Conservation (phyloP, 1,140 invertebrate genomes). For the Psix sp. region DNA sequence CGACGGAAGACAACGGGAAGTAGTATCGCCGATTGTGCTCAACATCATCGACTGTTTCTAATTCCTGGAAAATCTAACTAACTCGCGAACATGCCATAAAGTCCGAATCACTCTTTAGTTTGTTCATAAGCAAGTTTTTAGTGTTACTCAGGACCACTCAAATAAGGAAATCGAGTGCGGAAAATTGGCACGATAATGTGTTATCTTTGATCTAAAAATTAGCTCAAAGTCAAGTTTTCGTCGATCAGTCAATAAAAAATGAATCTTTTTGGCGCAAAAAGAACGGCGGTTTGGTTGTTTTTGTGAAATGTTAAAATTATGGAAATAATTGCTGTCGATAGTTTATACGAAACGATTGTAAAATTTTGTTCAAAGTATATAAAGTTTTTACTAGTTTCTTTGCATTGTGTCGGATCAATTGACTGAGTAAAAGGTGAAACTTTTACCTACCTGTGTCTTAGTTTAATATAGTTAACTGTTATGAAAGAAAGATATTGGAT, state of each 20-base stretch:
- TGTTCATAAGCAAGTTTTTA: not conserved
- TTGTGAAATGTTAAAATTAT: no score
- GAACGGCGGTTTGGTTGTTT: no score
- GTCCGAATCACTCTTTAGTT: not conserved
- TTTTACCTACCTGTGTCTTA: constrained; percentile 6
- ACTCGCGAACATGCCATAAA: not conserved
- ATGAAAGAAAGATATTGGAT: constrained; percentile 14
- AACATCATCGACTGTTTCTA: constrained; percentile 26
- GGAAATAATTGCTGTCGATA: no score
- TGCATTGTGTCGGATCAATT: constrained; percentile 7
- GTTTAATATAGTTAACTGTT: constrained; percentile 4
- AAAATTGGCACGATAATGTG: no score
- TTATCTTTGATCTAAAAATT: no score
- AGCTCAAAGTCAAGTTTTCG: no score
- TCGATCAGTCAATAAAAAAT: no score
- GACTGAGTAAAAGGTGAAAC: constrained; percentile 27
- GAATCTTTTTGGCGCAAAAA: no score
- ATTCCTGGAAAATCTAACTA: constrained; percentile 13
- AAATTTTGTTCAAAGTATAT: not conserved
- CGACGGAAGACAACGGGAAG: constrained; percentile 23
- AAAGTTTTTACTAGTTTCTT: no score
- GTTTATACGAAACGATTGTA: no score
- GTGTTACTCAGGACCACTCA: not conserved
- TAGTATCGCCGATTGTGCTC: constrained; percentile 39
- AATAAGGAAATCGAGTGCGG: no score